Conservation (phyloP, 2,113 vertebrate species). For the Macquaria ambigua region DNA sequence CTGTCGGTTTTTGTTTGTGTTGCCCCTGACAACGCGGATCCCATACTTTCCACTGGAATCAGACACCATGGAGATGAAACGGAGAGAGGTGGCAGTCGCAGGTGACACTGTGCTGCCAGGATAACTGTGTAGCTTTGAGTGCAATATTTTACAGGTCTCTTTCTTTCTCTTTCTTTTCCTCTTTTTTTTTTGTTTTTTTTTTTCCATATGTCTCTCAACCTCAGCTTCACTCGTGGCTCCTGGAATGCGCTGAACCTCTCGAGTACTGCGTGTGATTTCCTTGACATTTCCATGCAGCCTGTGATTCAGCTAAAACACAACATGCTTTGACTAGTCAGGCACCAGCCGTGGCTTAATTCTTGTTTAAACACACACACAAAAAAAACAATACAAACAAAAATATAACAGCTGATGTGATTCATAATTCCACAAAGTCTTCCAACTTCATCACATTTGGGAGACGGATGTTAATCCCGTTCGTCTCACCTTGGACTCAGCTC, state of each 20-base stretch:
- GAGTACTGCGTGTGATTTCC: constrained; percentile 67
- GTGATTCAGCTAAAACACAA: constrained; percentile 78
- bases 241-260: constrained; percentile 69
- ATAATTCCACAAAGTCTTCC: constrained; percentile 64
- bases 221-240: constrained; percentile 55
- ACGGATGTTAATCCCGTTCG: constrained; percentile 52
- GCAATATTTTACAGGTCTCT: constrained; percentile 85
- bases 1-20: constrained; percentile 80
- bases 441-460: constrained; percentile 47
- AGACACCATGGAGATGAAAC: constrained; percentile 80
- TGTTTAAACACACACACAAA: constrained; percentile 68
- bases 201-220: constrained; percentile 65
- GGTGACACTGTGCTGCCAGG: constrained; percentile 77
- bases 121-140: constrained; percentile 84
- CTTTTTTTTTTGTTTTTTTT: not conserved
- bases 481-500: constrained; percentile 24
- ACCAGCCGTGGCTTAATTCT: constrained; percentile 65
- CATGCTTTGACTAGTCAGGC: constrained; percentile 81
- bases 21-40: constrained; percentile 77
- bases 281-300: constrained; percentile 73
- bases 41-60: constrained; percentile 83
- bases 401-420: constrained; percentile 58
- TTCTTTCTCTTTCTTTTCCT: constrained; percentile 33
- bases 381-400: constrained; percentile 37
- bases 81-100: constrained; percentile 73